Evolutionary conservation across 1,140 invertebrate species (phyloP).

Genomic region (Thaumatotibia leucotreta): DNA sequence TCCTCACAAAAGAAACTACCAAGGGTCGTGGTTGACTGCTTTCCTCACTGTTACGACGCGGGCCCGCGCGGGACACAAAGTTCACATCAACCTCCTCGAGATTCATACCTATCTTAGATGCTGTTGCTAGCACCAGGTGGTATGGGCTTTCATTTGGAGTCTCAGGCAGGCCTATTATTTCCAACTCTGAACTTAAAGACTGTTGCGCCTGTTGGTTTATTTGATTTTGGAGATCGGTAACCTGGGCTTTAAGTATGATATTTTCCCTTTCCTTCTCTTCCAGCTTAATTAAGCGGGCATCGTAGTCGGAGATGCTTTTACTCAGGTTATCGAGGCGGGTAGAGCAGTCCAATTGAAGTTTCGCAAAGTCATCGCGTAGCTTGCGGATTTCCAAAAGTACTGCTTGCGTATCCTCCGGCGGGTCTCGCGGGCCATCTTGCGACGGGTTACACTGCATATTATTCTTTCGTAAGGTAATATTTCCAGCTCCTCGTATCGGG

Average conservation of each 20-base stretch:
- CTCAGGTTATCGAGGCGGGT: not conserved
- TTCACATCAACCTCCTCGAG: not conserved
- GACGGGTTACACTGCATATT: not conserved
- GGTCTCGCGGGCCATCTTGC: not conserved
- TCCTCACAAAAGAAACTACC: not conserved
- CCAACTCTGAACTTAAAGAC: not conserved
- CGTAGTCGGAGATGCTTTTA: not conserved
- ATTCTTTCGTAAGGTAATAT: not conserved
- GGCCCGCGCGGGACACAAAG: slow-evolving; percentile 5
- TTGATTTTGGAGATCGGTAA: not conserved
- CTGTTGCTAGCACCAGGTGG: not conserved
- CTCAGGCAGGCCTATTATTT: not conserved
- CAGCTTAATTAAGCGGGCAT: no score
- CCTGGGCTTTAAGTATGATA: not conserved
- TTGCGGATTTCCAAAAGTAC: not conserved
- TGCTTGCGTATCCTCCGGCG: not conserved
- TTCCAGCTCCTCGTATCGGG: not conserved
- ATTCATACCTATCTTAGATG: not conserved
- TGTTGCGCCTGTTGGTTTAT: not conserved
- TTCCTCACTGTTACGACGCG: not conserved
- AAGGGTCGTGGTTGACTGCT: not conserved
- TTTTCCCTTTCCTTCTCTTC: not conserved
- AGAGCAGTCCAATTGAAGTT: not conserved
- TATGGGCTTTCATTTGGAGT: slow-evolving; percentile 4
- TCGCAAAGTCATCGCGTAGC: not conserved